Evolutionary conservation across 2,888 invertebrate genomes (phyloP).

Genomic region (Cenopis cana): DNA sequence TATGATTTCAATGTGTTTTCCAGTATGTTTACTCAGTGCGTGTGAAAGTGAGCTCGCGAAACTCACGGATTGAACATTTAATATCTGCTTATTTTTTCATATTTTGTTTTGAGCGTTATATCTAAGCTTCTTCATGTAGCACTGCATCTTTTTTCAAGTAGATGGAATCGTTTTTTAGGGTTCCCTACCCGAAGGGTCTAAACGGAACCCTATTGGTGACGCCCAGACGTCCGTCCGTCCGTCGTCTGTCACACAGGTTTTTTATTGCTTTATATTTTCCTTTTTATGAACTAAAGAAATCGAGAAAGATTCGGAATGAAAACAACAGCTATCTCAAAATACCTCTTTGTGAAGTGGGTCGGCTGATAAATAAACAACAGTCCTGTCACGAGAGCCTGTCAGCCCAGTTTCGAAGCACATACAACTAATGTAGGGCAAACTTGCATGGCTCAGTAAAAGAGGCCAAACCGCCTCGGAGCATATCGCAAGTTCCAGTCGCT

Average conservation of each 20-base stretch:
- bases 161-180: neutral
- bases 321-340: neutral
- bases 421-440: constrained; percentile 26
- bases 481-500: constrained; percentile 10
- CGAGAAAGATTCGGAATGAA: neutral
- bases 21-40: no score
- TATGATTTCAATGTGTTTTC: no score
- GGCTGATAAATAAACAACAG: constrained; percentile 9
- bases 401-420: constrained; percentile 14
- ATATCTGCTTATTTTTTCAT: neutral
- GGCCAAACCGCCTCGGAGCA: constrained; percentile 9
- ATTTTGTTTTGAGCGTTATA: neutral
- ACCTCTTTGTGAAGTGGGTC: neutral
- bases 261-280: neutral
- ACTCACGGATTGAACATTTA: neutral
- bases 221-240: no score
- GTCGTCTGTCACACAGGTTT: no score
- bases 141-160: neutral
- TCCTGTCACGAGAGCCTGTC: neutral
- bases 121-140: neutral
- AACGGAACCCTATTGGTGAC: no score
- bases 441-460: constrained; percentile 18
- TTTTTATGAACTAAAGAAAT: neutral
- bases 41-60: neutral
- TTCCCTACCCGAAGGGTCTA: no score